Evolutionary conservation across 2,888 invertebrate genomes (phyloP), one percentile per base, ranked within the genome.

Genomic region (Dynastes grantii): DNA sequence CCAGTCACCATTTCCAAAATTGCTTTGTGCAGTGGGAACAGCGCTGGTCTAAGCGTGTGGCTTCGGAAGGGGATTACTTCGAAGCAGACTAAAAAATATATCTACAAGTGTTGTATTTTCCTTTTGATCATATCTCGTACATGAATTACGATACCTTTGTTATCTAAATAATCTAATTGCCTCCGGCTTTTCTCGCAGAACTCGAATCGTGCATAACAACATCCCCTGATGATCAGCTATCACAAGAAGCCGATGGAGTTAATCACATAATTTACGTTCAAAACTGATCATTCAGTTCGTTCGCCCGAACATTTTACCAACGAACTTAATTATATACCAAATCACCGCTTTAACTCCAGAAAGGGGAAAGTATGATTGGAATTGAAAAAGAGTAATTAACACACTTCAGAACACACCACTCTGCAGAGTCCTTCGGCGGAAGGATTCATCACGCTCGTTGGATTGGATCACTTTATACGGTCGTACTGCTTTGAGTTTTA

Each of bases 371-470:
- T 68, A 29, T 68, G 68, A 53, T 68, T 68, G 51, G 68, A 68
- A 68, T 68, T 68, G 68, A 51, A 68, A 51, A 51, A 51, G 29
- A 68, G 68, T 68, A 68, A 68, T 68, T 68, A 68, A 53, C 51
- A 68, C 51, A 68, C 68, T 68, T 68, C 68, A 68, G 68, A 51
- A 29, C 16, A 51, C 40, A 51, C 29, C 29, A 29, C 51, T 22
- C 16, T 51, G 51, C 9, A 22, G 2, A 68, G 49, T 68, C 68
- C 29, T 27, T 68, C 51, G 68, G 13, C 27, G n/a, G 68, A 68
- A 68, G 51, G 51, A 68, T 11, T 51, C 51, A 51, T 68, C 68
- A 68, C 51, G 68, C 29, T 68, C 51, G 51, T 51, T 29, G 27
- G 53, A 68, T 68, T 51, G 29, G 51, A 68, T 68, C 49, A 27